Conservation (phyloP, 2,888 invertebrate genomes). For the Zootermopsis nevadensis region DNA sequence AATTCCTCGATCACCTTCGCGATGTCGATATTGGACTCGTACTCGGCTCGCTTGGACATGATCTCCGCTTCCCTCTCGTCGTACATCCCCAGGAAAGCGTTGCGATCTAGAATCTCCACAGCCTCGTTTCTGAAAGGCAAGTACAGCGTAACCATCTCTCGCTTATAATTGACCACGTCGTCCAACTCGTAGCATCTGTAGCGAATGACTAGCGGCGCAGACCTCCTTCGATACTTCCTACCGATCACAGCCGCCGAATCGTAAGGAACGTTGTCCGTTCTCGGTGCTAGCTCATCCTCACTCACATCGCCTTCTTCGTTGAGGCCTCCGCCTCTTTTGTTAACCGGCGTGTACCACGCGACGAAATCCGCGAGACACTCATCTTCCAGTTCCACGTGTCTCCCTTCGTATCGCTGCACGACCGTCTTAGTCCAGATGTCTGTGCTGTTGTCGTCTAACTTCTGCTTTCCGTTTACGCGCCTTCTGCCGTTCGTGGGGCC, state of each 20-base stretch:
- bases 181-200: conserved; percentile 44
- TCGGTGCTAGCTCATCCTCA: too few relatives aligned
- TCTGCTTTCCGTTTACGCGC: conserved; percentile 58
- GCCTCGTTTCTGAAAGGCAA: conserved; percentile 44
- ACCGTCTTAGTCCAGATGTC: conserved; percentile 62
- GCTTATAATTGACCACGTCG: conserved; percentile 36
- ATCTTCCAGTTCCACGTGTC: conserved; percentile 59
- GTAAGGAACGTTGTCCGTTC: too few relatives aligned
- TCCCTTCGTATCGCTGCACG: conserved; percentile 58
- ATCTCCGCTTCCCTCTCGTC: conserved; percentile 2
- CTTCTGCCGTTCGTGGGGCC: conserved; percentile 60
- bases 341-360: not conserved
- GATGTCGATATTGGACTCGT: conserved; percentile 26
- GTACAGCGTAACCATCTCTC: conserved; percentile 49
- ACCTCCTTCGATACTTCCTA: too few relatives aligned
- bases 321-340: too few relatives aligned
- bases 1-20: not conserved
- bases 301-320: too few relatives aligned
- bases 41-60: not conserved
- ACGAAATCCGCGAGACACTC: conserved; percentile 61
- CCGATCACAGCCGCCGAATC: too few relatives aligned
- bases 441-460: conserved; percentile 59
- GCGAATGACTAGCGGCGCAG: conserved; percentile 42
- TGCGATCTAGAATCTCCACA: conserved; percentile 27
- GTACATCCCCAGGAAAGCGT: conserved; percentile 5